phyloP scores from a whole-genome alignment of 2,797 vertebrate species.

The Halcyon chelicuti region DNA sequence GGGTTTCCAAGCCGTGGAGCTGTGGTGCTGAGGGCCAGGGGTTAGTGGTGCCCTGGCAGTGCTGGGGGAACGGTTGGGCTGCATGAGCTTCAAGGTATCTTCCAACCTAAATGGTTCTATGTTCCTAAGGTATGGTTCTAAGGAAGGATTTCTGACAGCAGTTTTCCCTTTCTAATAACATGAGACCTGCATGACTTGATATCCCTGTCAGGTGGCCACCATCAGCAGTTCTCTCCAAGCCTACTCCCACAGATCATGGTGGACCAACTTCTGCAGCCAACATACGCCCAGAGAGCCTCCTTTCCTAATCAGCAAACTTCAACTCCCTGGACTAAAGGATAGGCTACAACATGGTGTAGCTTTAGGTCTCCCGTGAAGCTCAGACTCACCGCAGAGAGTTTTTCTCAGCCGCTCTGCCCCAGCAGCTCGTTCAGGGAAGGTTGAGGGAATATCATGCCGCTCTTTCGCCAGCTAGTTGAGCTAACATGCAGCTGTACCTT shows the following conservation, averaged over 20 bases:
- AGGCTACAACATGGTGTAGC: fast-evolving
- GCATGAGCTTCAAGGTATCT: neutral
- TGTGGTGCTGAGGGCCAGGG: neutral
- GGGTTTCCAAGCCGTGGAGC: too few relatives aligned
- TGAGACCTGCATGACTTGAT: fast-evolving
- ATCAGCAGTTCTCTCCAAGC: neutral
- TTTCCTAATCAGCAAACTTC: neutral
- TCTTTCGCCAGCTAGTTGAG: neutral
- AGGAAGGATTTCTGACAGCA: neutral
- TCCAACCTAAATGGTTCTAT: neutral
- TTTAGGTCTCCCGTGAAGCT: neutral
- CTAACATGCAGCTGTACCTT: neutral
- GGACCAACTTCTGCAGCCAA: neutral
- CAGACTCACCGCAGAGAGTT: neutral
- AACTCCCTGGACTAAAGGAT: neutral
- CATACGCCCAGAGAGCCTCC: neutral
- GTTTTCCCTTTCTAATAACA: neutral
- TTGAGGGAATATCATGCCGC: neutral
- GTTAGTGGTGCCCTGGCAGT: neutral
- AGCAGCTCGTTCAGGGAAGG: neutral
- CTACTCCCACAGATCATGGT: neutral
- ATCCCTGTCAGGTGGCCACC: neutral
- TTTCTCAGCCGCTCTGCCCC: neutral
- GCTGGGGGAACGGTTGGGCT: neutral
- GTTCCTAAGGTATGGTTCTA: neutral